Conservation (phyloP, 1,140 invertebrate genomes). For the Drosophila pachea region DNA sequence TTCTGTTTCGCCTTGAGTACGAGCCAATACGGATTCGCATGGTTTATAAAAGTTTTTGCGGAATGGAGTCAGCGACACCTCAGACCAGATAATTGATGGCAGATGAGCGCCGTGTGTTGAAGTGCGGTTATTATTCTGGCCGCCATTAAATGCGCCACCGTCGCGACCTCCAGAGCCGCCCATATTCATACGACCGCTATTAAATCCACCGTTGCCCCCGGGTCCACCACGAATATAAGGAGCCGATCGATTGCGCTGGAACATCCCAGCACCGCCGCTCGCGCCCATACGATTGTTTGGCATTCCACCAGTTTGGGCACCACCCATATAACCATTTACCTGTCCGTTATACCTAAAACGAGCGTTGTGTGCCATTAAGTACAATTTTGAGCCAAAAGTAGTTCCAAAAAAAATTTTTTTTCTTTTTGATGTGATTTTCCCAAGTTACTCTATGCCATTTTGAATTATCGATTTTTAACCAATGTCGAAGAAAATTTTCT, state of each 20-base stretch:
- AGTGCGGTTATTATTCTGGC: constrained; percentile 79
- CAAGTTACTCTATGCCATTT: constrained; percentile 57
- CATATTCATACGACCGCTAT: constrained; percentile 51
- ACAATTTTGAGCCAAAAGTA: constrained; percentile 62
- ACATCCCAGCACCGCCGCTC: constrained; percentile 62
- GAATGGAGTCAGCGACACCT: constrained; percentile 88
- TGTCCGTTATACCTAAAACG: constrained; percentile 69
- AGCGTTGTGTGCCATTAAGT: constrained; percentile 54
- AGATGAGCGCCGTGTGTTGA: constrained; percentile 82
- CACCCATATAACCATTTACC: constrained; percentile 62
- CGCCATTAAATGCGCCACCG: constrained; percentile 38
- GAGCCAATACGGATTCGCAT: constrained; percentile 85
- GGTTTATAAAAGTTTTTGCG: constrained; percentile 96
- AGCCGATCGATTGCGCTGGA: constrained; percentile 67
- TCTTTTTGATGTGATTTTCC: constrained; percentile 66
- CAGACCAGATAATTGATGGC: constrained; percentile 88
- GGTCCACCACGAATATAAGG: constrained; percentile 57
- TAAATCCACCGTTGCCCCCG: constrained; percentile 34
- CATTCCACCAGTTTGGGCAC: constrained; percentile 50
- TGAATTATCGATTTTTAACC: constrained; percentile 72
- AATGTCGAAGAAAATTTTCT: constrained; percentile 27
- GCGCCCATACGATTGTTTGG: constrained; percentile 64
- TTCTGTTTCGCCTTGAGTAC: constrained; percentile 86
- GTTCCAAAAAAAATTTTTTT: constrained; percentile 35
- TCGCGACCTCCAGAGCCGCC: constrained; percentile 37